Evolutionary conservation across 2,113 vertebrate species (phyloP), one percentile per base, ranked within the genome.

Genomic region (Crypturellus undulatus): DNA sequence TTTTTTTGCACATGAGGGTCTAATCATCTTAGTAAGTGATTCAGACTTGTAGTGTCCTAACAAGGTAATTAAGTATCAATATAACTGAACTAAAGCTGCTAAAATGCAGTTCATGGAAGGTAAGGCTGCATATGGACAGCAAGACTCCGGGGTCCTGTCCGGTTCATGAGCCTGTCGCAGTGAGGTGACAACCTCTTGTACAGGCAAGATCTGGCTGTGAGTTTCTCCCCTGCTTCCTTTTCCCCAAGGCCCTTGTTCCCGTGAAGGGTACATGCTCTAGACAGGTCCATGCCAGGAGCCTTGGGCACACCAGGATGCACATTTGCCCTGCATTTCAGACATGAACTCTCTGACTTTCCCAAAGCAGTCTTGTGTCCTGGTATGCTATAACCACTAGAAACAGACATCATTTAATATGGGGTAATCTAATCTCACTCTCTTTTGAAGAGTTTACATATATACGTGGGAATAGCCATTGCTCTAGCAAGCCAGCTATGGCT

Each of bases 231-330:
- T 54, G 21, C 8, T 25, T 80, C 64, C 26, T 92, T 75, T 92
- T 68, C 34, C 30, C 19, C 16, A n/a, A 18, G 40, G 64, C 24
- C 20, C 20, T 59, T 59, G n/a, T 3, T 80, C 40, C 79, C 32
- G 14, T 51, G 82, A 42, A 78, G 56, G 45, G 85, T 79, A 54
- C 22, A 19, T 34, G 6, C 14, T 60, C 40, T 38, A 65, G 68
- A 30, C 36, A 19, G 0, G 0, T 36, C 36, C 36, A 32, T n/a
- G 36, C 52, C 22, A 0, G 4, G 56, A 64, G 43, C 71, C 7
- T 3, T 26, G 58, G 10, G 15, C 32, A n/a, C 17, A 8, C 36
- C 0, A 0, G 45, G 20, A 60, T 47, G 52, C 67, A 9, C 5
- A 1, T 26, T 71, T 89, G 36, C 30, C 10, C 4, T 63, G 16